phyloP scores from a whole-genome alignment of 2,888 invertebrate genomes.

The Dichetophora obliterata region DNA sequence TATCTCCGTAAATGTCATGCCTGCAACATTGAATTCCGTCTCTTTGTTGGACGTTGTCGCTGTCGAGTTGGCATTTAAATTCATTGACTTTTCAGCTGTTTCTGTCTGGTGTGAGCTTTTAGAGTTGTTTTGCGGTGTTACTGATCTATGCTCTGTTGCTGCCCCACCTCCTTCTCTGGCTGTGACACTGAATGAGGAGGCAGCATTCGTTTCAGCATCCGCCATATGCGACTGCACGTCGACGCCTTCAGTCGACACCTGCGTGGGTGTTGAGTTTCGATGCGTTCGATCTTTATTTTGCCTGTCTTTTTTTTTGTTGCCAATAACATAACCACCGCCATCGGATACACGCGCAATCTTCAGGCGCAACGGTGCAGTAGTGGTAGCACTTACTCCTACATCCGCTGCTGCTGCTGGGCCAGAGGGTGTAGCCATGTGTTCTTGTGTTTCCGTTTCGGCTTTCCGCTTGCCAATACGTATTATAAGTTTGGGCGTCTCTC shows the following conservation, averaged over 20 bases:
- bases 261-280: slow-evolving; percentile 23
- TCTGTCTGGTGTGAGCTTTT: slow-evolving; percentile 57
- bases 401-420: slow-evolving; percentile 60
- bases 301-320: slow-evolving; percentile 53
- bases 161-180: slow-evolving; percentile 47
- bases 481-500: slow-evolving; percentile 80
- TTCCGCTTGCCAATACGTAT: slow-evolving; percentile 75
- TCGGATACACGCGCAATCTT: slow-evolving; percentile 86
- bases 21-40: neutral
- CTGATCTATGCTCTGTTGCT: slow-evolving; percentile 61
- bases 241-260: neutral
- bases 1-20: neutral
- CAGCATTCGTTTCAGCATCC: slow-evolving; percentile 14
- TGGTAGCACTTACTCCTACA: slow-evolving; percentile 9
- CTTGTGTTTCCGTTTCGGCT: slow-evolving; percentile 57
- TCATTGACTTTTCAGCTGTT: neutral
- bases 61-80: neutral
- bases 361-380: slow-evolving; percentile 82
- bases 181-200: slow-evolving; percentile 28
- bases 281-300: slow-evolving; percentile 33
- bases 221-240: slow-evolving; percentile 13
- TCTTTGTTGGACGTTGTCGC: neutral
- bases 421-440: slow-evolving; percentile 45
- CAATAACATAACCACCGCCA: slow-evolving; percentile 75
- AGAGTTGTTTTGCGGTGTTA: slow-evolving; percentile 58